Percentiles rank a stretch among this genome's conserved stretches.
Evolutionary conservation across 2,113 vertebrate species (phyloP).

Genomic region (Phyllostomus discolor): DNA sequence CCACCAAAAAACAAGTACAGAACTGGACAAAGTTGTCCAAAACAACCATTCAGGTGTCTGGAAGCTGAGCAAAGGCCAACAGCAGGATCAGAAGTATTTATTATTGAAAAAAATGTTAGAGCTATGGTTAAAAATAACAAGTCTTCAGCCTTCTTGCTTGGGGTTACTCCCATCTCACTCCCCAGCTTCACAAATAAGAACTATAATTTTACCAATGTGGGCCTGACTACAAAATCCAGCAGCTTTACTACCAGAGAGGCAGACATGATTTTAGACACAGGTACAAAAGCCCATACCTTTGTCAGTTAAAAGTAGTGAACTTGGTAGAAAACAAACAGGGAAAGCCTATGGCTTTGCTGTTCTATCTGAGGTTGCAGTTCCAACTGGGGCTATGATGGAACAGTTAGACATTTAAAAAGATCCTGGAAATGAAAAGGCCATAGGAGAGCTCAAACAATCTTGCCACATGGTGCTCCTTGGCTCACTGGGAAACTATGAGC

Average conservation of each 20-base stretch:
- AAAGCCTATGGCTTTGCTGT: background rate
- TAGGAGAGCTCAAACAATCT: background rate
- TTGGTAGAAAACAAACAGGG: background rate
- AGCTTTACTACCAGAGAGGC: background rate
- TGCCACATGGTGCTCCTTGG: background rate
- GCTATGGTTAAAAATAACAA: background rate
- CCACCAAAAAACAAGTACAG: background rate
- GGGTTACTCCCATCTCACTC: background rate
- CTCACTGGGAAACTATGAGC: background rate
- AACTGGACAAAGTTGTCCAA: background rate
- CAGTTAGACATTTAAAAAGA: background rate
- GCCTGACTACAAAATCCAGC: background rate
- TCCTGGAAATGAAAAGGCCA: background rate
- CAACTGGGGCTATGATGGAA: background rate
- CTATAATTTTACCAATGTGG: background rate
- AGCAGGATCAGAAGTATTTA: conserved; percentile 1
- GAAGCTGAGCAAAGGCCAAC: background rate
- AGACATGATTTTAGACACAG: background rate
- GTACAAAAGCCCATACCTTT: background rate
- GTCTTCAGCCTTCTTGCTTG: background rate
- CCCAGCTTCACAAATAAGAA: background rate
- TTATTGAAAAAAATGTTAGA: background rate
- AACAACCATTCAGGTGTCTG: background rate
- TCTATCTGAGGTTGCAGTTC: background rate
- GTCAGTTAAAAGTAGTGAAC: background rate